phyloP scores from a whole-genome alignment of 1,140 invertebrate species.

The Nephotettix cincticeps region DNA sequence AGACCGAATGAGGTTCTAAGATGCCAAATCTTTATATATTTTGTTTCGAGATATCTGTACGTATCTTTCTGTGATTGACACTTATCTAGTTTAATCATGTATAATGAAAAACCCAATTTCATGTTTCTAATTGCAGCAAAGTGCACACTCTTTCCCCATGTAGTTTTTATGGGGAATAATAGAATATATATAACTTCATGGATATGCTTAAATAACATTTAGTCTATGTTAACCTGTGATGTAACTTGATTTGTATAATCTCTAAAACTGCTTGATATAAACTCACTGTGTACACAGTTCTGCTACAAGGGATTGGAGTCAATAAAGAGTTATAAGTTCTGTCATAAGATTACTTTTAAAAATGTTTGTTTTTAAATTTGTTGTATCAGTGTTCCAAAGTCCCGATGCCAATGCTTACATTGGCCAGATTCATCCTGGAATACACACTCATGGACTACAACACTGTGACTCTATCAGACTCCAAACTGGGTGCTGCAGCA shows the following conservation, averaged over 20 bases:
- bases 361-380: slow-evolving; percentile 33
- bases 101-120: too few relatives aligned
- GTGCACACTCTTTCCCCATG: too few relatives aligned
- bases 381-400: slow-evolving; percentile 76
- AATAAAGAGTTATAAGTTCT: background rate
- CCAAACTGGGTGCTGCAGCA: slow-evolving; percentile 82
- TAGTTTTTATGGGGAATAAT: too few relatives aligned
- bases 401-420: slow-evolving; percentile 88
- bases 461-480: slow-evolving; percentile 76
- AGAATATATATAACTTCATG: too few relatives aligned
- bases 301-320: background rate
- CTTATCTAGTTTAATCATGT: too few relatives aligned
- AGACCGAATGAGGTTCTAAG: too few relatives aligned
- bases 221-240: background rate
- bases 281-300: too few relatives aligned
- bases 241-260: background rate
- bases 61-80: too few relatives aligned
- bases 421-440: slow-evolving; percentile 93
- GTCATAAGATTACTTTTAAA: background rate
- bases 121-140: too few relatives aligned
- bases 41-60: too few relatives aligned
- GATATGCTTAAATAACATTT: background rate
- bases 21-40: too few relatives aligned
- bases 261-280: too few relatives aligned
- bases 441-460: slow-evolving; percentile 90